Base-by-base conservation (phyloP, 2,113 vertebrate species). In the Siniperca knerii region DNA sequence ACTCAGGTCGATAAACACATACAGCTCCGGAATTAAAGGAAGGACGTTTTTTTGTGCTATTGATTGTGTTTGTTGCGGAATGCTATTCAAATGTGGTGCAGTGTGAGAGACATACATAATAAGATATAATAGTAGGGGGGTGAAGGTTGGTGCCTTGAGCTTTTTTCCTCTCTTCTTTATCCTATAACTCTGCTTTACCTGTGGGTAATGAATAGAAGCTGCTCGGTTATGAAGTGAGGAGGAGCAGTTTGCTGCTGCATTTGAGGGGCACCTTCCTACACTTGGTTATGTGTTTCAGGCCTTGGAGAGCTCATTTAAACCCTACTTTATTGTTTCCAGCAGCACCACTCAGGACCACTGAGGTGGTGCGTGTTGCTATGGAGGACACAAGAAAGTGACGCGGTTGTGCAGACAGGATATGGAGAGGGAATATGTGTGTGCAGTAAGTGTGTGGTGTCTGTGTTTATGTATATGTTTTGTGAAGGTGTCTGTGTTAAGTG, bases 241-340 rank as follows among this genome's bases (percentile, higher is more conserved):
- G 54, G 68, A 79, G 58, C 67, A 6, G 66, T 90, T 87, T 82
- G 64, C 68, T 75, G 66, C 74, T 71, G 67, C 77, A 58, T 87
- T 89, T 82, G 71, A 86, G 79, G 88, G 88, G 87, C 92, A 90
- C 89, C 92, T 91, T 92, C 83, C 84, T 86, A 62, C 78, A 81
- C 91, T 83, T 69, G 87, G 37, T 86, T 91, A 81, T 78, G 80
- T 82, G 57, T 78, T 86, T 84, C 83, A 92, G 90, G 89, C 92
- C 89, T 94, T 92, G 91, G 84, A 89, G 90, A 90, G 85, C 87
- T 92, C 90, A 89, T 93, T 93, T 92, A 93, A 85, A 91, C 71
- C 67, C 55, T 77, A 68, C 84, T 89, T 90, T 88, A 82, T 91
- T 88, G 87, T 92, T 85, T 92, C 73, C 80, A 79, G 74, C 84